Percentiles rank a stretch among this genome's conserved stretches.
These are phyloP conservation scores for Phragmatobia fuliginosa DNA, from an alignment of 2,888 invertebrate genomes.

Conservation along the genomic window DNA sequence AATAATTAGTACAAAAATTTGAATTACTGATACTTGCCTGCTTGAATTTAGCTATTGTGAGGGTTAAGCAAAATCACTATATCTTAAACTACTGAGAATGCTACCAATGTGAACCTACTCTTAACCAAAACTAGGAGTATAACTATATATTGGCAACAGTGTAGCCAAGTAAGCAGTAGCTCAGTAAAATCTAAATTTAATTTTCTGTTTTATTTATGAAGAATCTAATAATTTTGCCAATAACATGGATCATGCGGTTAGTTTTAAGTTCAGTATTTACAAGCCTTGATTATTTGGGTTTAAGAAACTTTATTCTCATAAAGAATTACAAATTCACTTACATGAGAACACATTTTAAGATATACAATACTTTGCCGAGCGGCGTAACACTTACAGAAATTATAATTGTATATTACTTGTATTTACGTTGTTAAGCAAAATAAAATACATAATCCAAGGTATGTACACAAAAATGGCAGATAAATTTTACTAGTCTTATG, in stretches of 20 bases:
- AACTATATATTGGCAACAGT: background rate
- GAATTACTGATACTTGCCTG: background rate
- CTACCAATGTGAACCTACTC: background rate
- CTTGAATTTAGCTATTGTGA: background rate
- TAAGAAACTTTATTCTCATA: no score
- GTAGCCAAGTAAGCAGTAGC: background rate
- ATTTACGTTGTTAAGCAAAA: no score
- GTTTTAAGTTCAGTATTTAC: background rate
- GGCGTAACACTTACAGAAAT: no score
- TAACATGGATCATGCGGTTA: background rate
- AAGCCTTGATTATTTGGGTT: no score
- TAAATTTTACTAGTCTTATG: no score
- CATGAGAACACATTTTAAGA: no score
- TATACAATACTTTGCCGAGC: no score
- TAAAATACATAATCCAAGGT: no score
- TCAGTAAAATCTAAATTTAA: background rate
- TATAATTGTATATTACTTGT: no score
- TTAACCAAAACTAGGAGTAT: background rate
- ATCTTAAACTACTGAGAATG: background rate
- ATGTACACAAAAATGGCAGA: no score
- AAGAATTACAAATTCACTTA: no score
- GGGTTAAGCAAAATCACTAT: background rate
- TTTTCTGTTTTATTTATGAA: background rate
- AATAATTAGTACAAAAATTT: background rate
- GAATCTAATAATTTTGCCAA: background rate